Conservation (phyloP, 2,797 vertebrate genomes). For the Zalophus californianus region DNA sequence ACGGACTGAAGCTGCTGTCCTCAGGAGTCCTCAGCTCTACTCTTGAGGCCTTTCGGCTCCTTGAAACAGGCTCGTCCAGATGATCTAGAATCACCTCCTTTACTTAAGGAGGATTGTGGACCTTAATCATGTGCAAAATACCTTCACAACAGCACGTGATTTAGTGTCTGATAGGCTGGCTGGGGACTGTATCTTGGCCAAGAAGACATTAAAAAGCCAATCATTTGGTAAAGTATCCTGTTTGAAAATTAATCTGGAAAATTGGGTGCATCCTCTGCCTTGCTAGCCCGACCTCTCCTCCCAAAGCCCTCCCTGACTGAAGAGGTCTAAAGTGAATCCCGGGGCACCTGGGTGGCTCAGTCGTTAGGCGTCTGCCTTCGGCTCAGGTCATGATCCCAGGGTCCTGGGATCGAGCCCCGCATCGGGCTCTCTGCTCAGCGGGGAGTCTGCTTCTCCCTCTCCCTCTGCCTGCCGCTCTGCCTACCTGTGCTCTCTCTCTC, state of each 20-base stretch:
- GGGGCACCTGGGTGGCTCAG: too few species aligned
- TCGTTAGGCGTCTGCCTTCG: too few species aligned
- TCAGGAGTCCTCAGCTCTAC: not conserved
- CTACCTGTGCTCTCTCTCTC: too few species aligned
- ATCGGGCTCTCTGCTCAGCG: too few species aligned
- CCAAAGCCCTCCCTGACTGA: not conserved
- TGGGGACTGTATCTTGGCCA: not conserved
- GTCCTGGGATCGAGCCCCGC: too few species aligned
- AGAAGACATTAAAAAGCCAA: not conserved
- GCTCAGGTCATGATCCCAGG: too few species aligned
- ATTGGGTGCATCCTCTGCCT: not conserved
- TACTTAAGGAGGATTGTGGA: not conserved
- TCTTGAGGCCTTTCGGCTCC: not conserved
- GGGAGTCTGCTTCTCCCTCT: too few species aligned
- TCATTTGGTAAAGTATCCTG: not conserved
- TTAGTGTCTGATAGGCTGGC: not conserved
- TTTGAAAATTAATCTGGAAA: slow-evolving; percentile 15
- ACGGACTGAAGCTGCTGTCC: not conserved
- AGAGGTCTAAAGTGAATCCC: not conserved
- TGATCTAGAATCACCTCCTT: not conserved
- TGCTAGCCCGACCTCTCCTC: not conserved
- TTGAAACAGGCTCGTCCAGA: not conserved
- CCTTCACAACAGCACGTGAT: not conserved
- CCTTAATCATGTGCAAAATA: not conserved
- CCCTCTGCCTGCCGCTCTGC: too few species aligned